Evolutionary conservation across 2,888 invertebrate genomes (phyloP), one percentile per base, ranked within the genome.

Genomic region (Leucophora obtusa): DNA sequence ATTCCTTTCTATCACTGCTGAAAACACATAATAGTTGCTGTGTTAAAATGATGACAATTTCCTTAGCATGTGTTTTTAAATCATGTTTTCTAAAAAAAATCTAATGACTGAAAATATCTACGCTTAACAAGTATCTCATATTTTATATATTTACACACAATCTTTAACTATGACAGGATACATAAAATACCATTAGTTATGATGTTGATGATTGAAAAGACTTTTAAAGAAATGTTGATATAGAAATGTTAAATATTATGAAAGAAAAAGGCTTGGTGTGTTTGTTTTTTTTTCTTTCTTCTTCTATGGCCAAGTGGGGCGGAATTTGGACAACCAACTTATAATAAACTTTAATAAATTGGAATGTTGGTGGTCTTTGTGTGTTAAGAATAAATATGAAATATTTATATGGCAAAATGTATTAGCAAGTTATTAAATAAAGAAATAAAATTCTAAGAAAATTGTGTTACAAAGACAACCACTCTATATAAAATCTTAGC

Each of bases 171-270:
- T 53, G 70, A 76, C 70, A 70, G 76, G 70, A 65, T 76, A 76
- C 76, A 76, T 76, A 76, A 70, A 76, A 47, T 70, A 63, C 51
- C 56, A 70, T 76, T 65, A 70, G 38, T 76, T 70, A 76, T 60
- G 56, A 70, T 53, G 69, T n/a, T 47, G 50, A 56, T 50, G 77
- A 71, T 66, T 35, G 38, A 58, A 68, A 6, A 66, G 66, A 43
- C 53, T 65, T 9, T 62, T 47, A n/a, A 28, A 28, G 24, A 28
- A 28, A 47, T 63, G 35, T 65, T 53, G 33, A 18, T 53, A 35
- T 28, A 69, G 63, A 65, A 63, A 65, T 28, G 56, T 38, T 51
- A 63, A 56, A 56, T 14, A 18, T 21, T 21, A 28, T n/a, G 9
- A 56, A 9, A 14, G 17, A 43, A 47, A 15, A 68, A 65, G 54